Conservation (phyloP, 2,113 vertebrate species). For the Chlorodrepanis virens region DNA sequence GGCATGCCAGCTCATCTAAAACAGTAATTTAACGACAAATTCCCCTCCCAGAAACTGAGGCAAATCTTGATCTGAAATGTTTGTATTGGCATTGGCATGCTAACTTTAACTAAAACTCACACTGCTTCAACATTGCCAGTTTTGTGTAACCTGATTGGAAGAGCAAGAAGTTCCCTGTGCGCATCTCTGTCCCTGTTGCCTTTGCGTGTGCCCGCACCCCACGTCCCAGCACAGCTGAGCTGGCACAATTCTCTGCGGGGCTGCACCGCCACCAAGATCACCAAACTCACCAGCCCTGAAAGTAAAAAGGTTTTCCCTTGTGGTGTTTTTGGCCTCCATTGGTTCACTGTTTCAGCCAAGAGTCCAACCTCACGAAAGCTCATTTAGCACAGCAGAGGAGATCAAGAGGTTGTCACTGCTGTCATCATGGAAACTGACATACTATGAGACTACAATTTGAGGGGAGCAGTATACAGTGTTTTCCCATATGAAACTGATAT, state of each 20-base stretch:
- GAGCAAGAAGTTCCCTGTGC: accelerated
- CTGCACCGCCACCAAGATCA: background rate
- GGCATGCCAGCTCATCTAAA: background rate
- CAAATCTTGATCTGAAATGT: background rate
- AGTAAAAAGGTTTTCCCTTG: background rate
- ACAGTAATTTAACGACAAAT: background rate
- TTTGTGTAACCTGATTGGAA: background rate
- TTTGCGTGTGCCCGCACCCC: background rate
- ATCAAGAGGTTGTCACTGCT: background rate
- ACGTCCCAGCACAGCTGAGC: background rate
- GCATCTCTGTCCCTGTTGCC: background rate
- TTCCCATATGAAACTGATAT: background rate
- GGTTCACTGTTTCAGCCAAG: background rate
- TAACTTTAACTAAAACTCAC: background rate
- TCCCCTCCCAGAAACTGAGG: background rate
- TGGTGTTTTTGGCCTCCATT: background rate
- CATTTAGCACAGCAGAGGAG: background rate
- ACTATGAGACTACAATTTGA: background rate
- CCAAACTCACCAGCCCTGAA: background rate
- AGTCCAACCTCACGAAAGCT: background rate
- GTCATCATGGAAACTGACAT: background rate
- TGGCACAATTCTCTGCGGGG: background rate
- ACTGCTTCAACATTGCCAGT: background rate
- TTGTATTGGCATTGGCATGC: no score
- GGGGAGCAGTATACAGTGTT: background rate